Percentiles rank a stretch among this genome's conserved stretches.
Evolutionary conservation across 2,888 invertebrate genomes (phyloP).

Genomic region (Ptycholaimellus sp.): DNA sequence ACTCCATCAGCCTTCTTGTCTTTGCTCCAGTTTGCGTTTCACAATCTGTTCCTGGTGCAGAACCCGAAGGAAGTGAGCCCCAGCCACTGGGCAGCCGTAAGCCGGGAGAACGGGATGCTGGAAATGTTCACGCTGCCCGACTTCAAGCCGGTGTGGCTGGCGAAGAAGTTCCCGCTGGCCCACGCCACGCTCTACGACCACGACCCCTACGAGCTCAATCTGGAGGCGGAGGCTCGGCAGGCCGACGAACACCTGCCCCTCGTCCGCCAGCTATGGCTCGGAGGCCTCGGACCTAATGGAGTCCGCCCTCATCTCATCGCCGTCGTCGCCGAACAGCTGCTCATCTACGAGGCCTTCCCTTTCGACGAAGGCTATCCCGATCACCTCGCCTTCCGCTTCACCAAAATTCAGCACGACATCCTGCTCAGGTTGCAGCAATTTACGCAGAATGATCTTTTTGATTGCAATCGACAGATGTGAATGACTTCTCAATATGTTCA

Average conservation of each 20-base stretch:
- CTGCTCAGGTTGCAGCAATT: not conserved
- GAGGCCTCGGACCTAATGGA: conserved; percentile 59
- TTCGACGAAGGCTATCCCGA: conserved; percentile 23
- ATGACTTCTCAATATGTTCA: too few species aligned
- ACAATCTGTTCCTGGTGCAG: too few species aligned
- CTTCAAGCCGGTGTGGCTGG: conserved; percentile 47
- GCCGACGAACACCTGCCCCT: conserved; percentile 10
- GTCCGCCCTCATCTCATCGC: conserved; percentile 50
- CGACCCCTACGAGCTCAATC: too few species aligned
- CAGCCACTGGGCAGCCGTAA: conserved; percentile 64
- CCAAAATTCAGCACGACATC: not conserved
- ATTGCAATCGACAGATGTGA: too few species aligned
- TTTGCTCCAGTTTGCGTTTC: too few species aligned
- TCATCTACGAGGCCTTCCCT: conserved; percentile 58
- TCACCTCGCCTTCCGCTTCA: not conserved
- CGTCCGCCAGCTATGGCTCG: conserved; percentile 37
- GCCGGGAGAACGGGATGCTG: conserved; percentile 64
- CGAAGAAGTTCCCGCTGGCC: conserved; percentile 42
- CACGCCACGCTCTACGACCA: conserved; percentile 26
- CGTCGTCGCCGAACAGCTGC: conserved; percentile 19
- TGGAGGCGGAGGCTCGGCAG: conserved; percentile 7
- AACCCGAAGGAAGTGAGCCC: conserved; percentile 28
- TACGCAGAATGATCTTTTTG: too few species aligned
- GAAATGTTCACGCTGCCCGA: conserved; percentile 70
- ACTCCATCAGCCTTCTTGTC: too few species aligned